Evolutionary conservation across 2,797 vertebrate species (phyloP).

Genomic region (Pterois miles): DNA sequence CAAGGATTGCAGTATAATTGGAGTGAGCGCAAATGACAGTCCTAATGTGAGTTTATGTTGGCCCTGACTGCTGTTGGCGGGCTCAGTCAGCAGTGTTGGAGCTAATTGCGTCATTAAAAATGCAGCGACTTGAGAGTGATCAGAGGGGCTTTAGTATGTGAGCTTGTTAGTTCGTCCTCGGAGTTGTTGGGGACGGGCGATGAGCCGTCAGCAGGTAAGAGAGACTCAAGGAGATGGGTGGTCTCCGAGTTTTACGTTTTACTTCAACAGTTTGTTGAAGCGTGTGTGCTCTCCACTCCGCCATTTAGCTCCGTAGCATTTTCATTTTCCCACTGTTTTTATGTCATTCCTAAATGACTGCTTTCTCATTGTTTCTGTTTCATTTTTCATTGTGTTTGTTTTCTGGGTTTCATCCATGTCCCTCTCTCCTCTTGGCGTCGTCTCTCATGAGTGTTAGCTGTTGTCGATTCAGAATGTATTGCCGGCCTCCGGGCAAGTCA

Average conservation of each 20-base stretch:
- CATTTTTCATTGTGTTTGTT: background rate
- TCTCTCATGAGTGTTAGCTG: conserved; percentile 1
- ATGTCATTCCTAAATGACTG: background rate
- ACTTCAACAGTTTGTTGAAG: background rate
- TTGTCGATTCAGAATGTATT: conserved; percentile 11
- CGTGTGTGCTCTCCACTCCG: background rate
- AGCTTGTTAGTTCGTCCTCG: conserved; percentile 56
- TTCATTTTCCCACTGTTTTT: background rate
- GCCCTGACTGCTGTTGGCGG: conserved; percentile 46
- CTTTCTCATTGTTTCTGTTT: background rate
- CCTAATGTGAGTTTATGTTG: conserved; percentile 67
- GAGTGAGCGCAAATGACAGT: conserved; percentile 46
- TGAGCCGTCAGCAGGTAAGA: conserved; percentile 39
- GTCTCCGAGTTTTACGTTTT: background rate
- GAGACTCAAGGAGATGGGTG: conserved; percentile 4
- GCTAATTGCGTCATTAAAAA: conserved; percentile 70
- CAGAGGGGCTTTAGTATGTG: conserved; percentile 28
- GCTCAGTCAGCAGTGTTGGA: conserved; percentile 41
- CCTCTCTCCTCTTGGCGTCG: background rate
- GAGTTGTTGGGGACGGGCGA: conserved; percentile 23
- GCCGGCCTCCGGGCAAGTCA: background rate
- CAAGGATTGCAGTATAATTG: conserved; percentile 53
- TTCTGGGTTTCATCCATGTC: conserved; percentile 8
- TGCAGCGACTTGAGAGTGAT: conserved; percentile 47
- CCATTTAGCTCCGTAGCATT: background rate